Base-by-base conservation (phyloP, 2,888 invertebrate species). In the Epinotia nisella region DNA sequence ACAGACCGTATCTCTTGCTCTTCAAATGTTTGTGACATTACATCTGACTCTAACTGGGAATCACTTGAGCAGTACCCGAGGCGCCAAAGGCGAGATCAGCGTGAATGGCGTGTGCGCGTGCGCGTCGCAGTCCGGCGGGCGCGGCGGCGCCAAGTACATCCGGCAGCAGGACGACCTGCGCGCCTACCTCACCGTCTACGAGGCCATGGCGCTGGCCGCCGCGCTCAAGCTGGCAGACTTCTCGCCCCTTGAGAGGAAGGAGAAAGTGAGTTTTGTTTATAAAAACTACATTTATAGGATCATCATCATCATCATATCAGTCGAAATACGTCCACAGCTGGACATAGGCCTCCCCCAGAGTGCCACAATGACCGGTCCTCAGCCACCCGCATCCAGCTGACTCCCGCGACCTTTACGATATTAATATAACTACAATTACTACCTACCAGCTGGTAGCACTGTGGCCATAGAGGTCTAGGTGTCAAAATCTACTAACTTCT, bases 141-240 rank as follows among this genome's bases (percentile, higher is more conserved):
- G 96, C 79, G 95, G 97, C 49, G 93, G 93, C 65, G 97, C 97
- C 1, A 96, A 97, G 80, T 98, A 97, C 92, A 98, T 98, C 82
- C 97, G 97, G 88, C 98, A 98, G 85, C 96, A 97, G 75, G 97
- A 97, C 85, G 94, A 96, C 82, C 89, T 97, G 82, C 94, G 97
- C 76, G 95, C 96, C 39, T 94, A 96, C 81, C 94, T 98, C 79
- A 96, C 97, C 69, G 96, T 97, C 61, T 94, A 96, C 82, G 97
- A 98, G 91, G 95, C 97, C 79, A 97, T 98, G 97, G 95, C 95
- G 81, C 94, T 97, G 67, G 97, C 97, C 0, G 97, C 97, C 2
- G 96, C 97, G 77, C 95, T 98, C 70, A 98, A 98, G 86, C 94
- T 98, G 66, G 97, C 97, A 78, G 94, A 94, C 67, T 95, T 96